These are phyloP conservation scores for Apomyelois bistriatella DNA, from an alignment of 2,888 invertebrate species.

Conservation along the genomic window DNA sequence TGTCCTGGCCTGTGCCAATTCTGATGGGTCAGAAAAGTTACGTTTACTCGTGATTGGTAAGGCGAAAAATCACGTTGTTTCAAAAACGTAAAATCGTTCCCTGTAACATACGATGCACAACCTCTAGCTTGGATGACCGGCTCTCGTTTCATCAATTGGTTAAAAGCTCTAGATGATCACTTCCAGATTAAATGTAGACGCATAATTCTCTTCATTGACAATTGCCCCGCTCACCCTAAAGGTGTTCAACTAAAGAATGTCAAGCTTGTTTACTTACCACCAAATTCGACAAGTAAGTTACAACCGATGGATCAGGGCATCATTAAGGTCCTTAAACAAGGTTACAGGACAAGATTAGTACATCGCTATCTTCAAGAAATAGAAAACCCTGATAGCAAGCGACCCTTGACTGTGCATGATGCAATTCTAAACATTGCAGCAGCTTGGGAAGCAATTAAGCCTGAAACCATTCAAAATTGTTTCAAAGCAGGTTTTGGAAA, in stretches of 20 bases:
- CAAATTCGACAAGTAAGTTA: neutral
- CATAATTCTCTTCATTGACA: neutral
- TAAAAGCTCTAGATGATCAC: neutral
- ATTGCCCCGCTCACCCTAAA: neutral
- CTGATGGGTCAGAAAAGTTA: neutral
- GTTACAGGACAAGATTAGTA: no score
- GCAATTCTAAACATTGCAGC: no score
- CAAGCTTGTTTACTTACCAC: neutral
- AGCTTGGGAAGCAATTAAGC: no score
- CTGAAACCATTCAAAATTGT: no score
- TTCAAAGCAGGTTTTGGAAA: no score
- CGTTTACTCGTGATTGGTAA: neutral
- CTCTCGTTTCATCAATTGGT: neutral
- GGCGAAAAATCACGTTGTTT: neutral
- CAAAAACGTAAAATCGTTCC: neutral
- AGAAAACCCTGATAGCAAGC: no score
- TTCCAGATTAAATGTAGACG: neutral
- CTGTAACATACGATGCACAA: neutral
- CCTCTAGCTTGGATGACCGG: neutral
- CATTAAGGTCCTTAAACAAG: neutral
- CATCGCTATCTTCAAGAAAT: no score
- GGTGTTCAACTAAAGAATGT: neutral
- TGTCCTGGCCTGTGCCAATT: neutral
- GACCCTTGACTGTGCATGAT: no score
- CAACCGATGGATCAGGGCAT: neutral